Evolutionary conservation across 2,888 invertebrate species (phyloP), one percentile per base, ranked within the genome.

Genomic region (Xestia c-nigrum): DNA sequence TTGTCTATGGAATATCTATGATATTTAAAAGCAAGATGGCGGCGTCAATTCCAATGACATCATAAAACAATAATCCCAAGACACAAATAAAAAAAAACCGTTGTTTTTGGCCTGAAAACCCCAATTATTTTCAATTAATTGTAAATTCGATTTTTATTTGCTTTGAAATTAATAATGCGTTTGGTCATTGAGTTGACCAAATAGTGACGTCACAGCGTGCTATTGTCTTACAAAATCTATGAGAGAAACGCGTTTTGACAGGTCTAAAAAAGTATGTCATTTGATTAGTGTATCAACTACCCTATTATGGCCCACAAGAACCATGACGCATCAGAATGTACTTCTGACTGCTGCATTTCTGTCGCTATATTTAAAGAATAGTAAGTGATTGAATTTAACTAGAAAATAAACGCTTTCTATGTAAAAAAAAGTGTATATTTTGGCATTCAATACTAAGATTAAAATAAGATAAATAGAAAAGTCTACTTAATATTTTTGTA

Each of bases 401-500:
- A 70, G 46, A 21, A 59, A 83, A 68, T 67, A 61, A 78, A 76
- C 2, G 76, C 78, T 78, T 82, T 65, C 31, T 68, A 77, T 65
- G 64, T 77, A 50, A 66, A 66, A 66, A 66, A 38, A 38, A 43
- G 52, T 47, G 24, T 43, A 81, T 70, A 78, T 83, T 83, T 83
- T 73, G 74, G 47, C 81, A 57, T 73, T 72, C 61, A 71, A 65
- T 71, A 71, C 46, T 78, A 78, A 66, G 57, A 73, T 69, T 52
- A 65, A 71, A 21, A 72, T 77, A 74, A 80, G 31, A 72, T 83
- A 86, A 74, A 79, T 78, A 76, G 50, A 87, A 85, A 88, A 81
- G 87, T 80, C 82, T 84, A 90, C 88, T 89, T 90, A 88, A 88
- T 90, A 90, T 90, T 90, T 90, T 90, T 90, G 81, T 90, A 90